Conservation (phyloP, 2,888 invertebrate species). For the Drosophila hamatofila region DNA sequence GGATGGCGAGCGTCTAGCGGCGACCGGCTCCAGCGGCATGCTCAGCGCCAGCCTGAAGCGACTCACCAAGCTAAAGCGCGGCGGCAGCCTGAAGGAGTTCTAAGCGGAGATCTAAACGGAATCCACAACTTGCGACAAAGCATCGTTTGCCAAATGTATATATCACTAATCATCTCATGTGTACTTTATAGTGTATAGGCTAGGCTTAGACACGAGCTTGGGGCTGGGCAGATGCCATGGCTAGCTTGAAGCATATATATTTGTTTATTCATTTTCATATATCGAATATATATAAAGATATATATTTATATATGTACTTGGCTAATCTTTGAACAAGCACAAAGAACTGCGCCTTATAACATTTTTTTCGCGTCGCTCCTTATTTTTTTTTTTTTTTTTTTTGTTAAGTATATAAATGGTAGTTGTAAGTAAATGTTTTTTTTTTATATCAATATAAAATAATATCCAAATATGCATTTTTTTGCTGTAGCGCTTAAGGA, state of each 20-base stretch:
- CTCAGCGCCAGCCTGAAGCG: slow-evolving; percentile 68
- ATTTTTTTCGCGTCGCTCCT: slow-evolving; percentile 11
- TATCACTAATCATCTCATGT: slow-evolving; percentile 30
- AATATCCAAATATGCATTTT: slow-evolving; percentile 42
- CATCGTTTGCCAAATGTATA: slow-evolving; percentile 42
- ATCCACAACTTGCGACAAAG: no score
- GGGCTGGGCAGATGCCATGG: slow-evolving; percentile 11
- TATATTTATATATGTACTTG: slow-evolving; percentile 22
- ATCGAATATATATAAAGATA: slow-evolving; percentile 35
- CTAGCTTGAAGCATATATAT: slow-evolving; percentile 11
- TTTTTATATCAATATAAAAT: slow-evolving; percentile 38
- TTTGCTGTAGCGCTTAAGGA: slow-evolving; percentile 30
- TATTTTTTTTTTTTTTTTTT: slow-evolving; percentile 5
- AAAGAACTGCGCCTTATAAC: slow-evolving; percentile 40
- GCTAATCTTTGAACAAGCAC: slow-evolving; percentile 37
- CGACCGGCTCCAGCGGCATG: slow-evolving; percentile 37
- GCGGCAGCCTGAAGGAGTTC: slow-evolving; percentile 82
- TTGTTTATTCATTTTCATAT: slow-evolving; percentile 23
- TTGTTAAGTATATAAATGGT: slow-evolving; percentile 20
- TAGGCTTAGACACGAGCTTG: slow-evolving; percentile 10
- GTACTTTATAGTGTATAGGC: slow-evolving; percentile 39
- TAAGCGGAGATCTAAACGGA: slow-evolving; percentile 42
- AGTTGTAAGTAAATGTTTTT: slow-evolving; percentile 51
- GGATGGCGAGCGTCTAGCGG: slow-evolving; percentile 11
- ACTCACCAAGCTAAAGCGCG: slow-evolving; percentile 79